A percentile compares a stretch with the other conserved stretches of the same genome.
phyloP scores from a whole-genome alignment of 2,113 vertebrate genomes.

The Sporophila hypoxantha region DNA sequence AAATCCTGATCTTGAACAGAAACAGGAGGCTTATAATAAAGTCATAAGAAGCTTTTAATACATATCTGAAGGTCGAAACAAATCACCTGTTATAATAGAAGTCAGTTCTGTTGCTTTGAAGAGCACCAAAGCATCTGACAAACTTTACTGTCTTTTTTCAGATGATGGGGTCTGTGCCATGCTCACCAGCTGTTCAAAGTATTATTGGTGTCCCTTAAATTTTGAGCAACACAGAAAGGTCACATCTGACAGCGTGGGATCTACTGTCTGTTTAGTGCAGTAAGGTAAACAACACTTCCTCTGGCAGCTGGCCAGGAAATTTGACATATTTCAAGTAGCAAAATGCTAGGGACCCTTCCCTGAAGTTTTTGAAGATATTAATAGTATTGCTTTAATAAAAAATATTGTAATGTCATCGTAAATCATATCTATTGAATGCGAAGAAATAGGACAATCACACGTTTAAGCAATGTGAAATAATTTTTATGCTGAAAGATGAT shows the following conservation, averaged over 20 bases:
- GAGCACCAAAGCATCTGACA: not conserved
- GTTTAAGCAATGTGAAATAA: not conserved
- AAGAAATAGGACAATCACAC: not conserved
- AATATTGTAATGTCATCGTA: not conserved
- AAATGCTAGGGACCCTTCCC: not conserved
- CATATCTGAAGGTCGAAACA: not conserved
- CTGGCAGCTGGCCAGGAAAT: not conserved
- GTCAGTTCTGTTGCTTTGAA: not conserved
- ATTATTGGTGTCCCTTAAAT: accelerated
- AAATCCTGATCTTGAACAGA: not conserved
- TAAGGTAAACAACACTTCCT: not conserved
- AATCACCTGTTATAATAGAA: not conserved
- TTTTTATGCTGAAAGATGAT: not conserved
- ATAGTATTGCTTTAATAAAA: not conserved
- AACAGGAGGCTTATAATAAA: not conserved
- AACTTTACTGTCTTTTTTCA: not conserved
- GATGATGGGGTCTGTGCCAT: not conserved
- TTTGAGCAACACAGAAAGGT: not conserved
- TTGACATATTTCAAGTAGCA: not conserved
- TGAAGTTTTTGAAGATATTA: not conserved
- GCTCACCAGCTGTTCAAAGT: not conserved
- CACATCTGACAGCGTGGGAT: not conserved
- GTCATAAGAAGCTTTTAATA: not conserved
- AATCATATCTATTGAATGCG: not conserved
- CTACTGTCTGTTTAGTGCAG: not conserved